Conservation (phyloP, 2,797 vertebrate genomes). For the Huso huso region DNA sequence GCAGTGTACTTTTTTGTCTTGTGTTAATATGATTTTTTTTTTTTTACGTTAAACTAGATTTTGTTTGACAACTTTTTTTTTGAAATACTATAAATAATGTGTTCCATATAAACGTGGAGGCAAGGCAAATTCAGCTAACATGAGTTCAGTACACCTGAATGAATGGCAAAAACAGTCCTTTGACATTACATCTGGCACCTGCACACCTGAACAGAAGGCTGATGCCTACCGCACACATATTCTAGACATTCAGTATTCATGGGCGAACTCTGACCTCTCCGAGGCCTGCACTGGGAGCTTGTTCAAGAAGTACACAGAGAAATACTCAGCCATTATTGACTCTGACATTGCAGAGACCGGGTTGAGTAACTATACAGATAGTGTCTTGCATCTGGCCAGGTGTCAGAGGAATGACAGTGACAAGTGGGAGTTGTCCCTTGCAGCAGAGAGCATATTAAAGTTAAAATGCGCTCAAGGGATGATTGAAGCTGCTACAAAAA, state of each 20-base stretch:
- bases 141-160: conserved; percentile 69
- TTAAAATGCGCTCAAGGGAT: conserved; percentile 69
- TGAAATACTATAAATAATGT: no score
- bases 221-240: conserved; percentile 83
- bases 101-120: no score
- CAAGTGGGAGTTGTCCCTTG: conserved; percentile 86
- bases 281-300: conserved; percentile 68
- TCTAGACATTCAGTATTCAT: conserved; percentile 85
- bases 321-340: conserved; percentile 79
- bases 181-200: conserved; percentile 72
- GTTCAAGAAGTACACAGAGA: conserved; percentile 77
- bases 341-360: conserved; percentile 73
- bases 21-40: no score
- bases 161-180: conserved; percentile 92
- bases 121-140: conserved; percentile 54
- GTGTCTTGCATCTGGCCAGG: conserved; percentile 72
- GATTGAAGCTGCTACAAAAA: conserved; percentile 48
- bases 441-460: conserved; percentile 60
- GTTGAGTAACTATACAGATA: conserved; percentile 88
- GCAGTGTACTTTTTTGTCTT: no score
- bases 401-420: conserved; percentile 79
- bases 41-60: no score
- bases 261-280: conserved; percentile 81
- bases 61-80: no score
- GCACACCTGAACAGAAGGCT: conserved; percentile 78